Conservation (phyloP, 2,888 invertebrate genomes). For the Dryobotodes eremita region DNA sequence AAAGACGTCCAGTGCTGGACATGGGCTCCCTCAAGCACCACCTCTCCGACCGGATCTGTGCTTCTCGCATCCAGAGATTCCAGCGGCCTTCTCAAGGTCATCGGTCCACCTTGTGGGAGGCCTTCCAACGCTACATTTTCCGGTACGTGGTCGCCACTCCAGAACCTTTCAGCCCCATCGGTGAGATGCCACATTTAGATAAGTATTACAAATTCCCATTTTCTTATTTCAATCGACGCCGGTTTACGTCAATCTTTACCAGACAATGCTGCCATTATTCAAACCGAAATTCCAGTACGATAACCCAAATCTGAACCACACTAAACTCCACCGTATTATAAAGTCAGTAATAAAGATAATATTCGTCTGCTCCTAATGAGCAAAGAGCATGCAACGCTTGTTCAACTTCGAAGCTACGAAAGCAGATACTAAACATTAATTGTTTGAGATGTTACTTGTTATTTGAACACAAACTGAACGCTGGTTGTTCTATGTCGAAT, state of each 20-base stretch:
- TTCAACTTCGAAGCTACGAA: slow-evolving; percentile 51
- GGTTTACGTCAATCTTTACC: slow-evolving; percentile 18
- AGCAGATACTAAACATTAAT: slow-evolving; percentile 59
- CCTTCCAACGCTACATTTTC: too few relatives aligned
- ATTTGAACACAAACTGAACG: slow-evolving; percentile 47
- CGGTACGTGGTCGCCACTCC: too few relatives aligned
- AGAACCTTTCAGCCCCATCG: too few relatives aligned
- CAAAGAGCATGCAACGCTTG: slow-evolving; percentile 55
- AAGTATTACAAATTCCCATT: not conserved
- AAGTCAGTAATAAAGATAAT: slow-evolving; percentile 56
- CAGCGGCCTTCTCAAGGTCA: too few relatives aligned
- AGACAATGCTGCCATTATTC: slow-evolving; percentile 24
- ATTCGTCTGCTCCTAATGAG: slow-evolving; percentile 57
- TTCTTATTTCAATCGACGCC: not conserved
- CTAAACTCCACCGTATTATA: slow-evolving; percentile 49
- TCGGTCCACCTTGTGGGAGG: too few relatives aligned
- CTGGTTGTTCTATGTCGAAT: slow-evolving; percentile 42
- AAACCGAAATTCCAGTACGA: slow-evolving; percentile 34
- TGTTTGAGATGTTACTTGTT: slow-evolving; percentile 55
- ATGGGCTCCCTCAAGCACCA: too few relatives aligned
- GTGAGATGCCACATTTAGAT: too few relatives aligned
- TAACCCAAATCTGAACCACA: slow-evolving; percentile 47
- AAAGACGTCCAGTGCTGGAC: too few relatives aligned
- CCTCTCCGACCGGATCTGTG: too few relatives aligned
- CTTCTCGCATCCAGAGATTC: too few relatives aligned